Evolutionary conservation across 1,140 invertebrate species (phyloP).

Genomic region (Aradophagus sp.): DNA sequence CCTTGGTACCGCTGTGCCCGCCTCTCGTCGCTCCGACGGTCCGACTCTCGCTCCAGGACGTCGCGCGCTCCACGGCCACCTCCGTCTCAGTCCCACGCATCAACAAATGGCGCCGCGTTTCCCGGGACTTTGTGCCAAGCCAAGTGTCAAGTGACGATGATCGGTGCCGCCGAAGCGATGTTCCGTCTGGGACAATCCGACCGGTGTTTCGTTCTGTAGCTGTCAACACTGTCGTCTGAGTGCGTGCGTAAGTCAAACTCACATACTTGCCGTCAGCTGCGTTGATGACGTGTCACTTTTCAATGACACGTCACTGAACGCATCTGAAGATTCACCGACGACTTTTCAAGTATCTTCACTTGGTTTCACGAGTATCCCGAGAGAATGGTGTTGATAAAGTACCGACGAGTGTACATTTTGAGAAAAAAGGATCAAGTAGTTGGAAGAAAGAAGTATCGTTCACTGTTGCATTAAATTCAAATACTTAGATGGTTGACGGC

Average conservation of each 20-base stretch:
- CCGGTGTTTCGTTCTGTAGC: conserved; percentile 25
- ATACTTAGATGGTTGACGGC: too few relatives aligned
- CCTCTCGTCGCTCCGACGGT: conserved; percentile 4
- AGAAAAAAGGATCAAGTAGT: too few relatives aligned
- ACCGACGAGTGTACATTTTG: too few relatives aligned
- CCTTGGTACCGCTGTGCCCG: conserved; percentile 21
- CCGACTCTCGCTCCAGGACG: conserved; percentile 9
- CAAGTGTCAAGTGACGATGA: conserved; percentile 42
- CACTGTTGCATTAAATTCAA: too few relatives aligned
- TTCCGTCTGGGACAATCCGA: conserved; percentile 17
- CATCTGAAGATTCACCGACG: too few relatives aligned
- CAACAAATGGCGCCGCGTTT: conserved; percentile 30
- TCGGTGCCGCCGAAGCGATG: conserved; percentile 20
- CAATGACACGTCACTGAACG: too few relatives aligned
- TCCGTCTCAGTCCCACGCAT: conserved; percentile 7
- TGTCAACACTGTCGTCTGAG: conserved; percentile 18
- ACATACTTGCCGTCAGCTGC: too few relatives aligned
- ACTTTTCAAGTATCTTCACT: too few relatives aligned
- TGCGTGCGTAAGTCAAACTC: conserved; percentile 39
- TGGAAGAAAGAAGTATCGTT: too few relatives aligned
- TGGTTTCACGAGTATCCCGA: too few relatives aligned
- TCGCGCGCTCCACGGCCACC: conserved; percentile 17
- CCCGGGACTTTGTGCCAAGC: background rate
- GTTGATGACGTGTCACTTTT: too few relatives aligned
- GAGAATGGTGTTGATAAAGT: too few relatives aligned